Percentiles rank a stretch among this genome's conserved stretches.
Conservation (phyloP, 2,797 vertebrate species). For the Syncerus caffer region DNA sequence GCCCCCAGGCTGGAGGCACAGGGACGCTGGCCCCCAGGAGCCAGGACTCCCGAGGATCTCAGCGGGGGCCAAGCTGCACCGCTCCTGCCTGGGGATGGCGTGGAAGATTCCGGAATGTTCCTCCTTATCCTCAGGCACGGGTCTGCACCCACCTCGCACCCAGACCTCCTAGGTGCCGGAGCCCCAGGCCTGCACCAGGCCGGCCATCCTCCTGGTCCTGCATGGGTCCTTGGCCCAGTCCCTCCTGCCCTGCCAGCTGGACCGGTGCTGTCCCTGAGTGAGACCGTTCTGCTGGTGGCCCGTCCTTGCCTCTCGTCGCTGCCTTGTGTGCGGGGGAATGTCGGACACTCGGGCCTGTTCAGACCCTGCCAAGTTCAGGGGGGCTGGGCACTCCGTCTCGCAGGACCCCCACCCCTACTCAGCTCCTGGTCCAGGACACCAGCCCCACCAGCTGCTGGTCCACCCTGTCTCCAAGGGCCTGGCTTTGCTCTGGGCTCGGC, state of each 20-base stretch:
- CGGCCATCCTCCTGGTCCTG: not conserved
- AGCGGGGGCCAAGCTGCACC: too few species aligned
- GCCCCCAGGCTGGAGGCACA: too few species aligned
- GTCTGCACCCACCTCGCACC: not conserved
- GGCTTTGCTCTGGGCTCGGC: not conserved
- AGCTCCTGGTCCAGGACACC: not conserved
- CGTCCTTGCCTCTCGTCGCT: fast-evolving
- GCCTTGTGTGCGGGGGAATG: not conserved
- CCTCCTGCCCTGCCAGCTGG: not conserved
- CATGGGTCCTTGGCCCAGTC: not conserved
- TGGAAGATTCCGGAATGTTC: not conserved
- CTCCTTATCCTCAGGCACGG: not conserved
- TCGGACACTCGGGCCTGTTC: not conserved
- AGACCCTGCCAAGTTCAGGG: not conserved
- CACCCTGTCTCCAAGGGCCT: not conserved
- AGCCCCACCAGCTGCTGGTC: not conserved
- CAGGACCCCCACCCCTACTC: not conserved
- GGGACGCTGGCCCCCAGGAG: not conserved
- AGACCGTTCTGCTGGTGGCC: not conserved
- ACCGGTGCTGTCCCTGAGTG: fast-evolving
- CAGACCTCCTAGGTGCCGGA: not conserved
- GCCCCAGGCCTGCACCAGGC: not conserved
- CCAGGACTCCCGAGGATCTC: not conserved
- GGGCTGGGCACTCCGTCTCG: not conserved
- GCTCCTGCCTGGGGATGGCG: not conserved